Evolutionary conservation across 2,888 invertebrate genomes (phyloP).

Genomic region (Zaprionus lineosus): DNA sequence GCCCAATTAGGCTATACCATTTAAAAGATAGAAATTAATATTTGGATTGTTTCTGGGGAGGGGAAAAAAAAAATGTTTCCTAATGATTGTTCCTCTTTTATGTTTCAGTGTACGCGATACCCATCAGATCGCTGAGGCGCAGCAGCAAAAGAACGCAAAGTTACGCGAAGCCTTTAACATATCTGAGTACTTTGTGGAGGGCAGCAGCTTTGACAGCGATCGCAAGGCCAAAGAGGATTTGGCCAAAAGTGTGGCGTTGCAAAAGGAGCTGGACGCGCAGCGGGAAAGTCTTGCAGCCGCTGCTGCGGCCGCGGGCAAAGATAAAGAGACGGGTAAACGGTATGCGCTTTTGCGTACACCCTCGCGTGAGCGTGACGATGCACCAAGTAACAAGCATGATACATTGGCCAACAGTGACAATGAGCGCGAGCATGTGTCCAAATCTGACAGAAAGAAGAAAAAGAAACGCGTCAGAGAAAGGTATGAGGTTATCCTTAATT

Average conservation of each 20-base stretch:
- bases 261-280: conserved; percentile 83
- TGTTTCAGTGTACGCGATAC: conserved; percentile 93
- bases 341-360: conserved; percentile 91
- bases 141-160: conserved; percentile 96
- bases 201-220: conserved; percentile 94
- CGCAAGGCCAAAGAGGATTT: conserved; percentile 84
- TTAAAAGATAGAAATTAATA: too few relatives aligned
- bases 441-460: conserved; percentile 86
- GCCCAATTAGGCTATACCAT: neutral
- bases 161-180: conserved; percentile 97
- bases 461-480: conserved; percentile 87
- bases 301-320: conserved; percentile 71
- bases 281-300: conserved; percentile 81
- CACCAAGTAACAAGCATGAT: conserved; percentile 67
- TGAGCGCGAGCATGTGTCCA: conserved; percentile 78
- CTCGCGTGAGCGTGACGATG: conserved; percentile 84
- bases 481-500: too few relatives aligned
- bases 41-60: too few relatives aligned
- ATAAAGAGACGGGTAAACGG: conserved; percentile 83
- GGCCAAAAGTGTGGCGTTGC: conserved; percentile 83
- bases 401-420: conserved; percentile 81
- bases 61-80: neutral
- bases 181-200: conserved; percentile 95
- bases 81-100: neutral
- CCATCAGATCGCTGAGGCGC: conserved; percentile 97